Conservation (phyloP, 2,888 invertebrate genomes). For the Oligia fasciuncula region DNA sequence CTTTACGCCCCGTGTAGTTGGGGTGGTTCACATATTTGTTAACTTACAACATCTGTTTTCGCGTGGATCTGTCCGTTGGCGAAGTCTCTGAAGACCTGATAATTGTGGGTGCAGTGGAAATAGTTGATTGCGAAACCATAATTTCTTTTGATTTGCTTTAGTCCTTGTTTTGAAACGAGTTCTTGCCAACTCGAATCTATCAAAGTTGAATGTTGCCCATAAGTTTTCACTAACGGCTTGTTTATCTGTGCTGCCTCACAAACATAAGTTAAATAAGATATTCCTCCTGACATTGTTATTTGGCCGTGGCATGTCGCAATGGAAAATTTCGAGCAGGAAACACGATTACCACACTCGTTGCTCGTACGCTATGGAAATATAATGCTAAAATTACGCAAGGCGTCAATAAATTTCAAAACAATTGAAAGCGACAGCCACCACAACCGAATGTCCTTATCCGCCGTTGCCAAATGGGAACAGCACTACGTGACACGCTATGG, state of each 20-base stretch:
- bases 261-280: background rate
- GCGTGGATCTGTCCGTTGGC: background rate
- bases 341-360: slow-evolving; percentile 40
- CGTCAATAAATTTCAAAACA: slow-evolving; percentile 68
- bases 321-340: slow-evolving; percentile 47
- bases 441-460: slow-evolving; percentile 67
- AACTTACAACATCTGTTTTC: background rate
- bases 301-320: slow-evolving; percentile 17
- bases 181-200: background rate
- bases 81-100: slow-evolving; percentile 15
- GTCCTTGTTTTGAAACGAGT: background rate
- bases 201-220: background rate
- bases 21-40: too few relatives aligned
- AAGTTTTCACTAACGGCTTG: too few relatives aligned
- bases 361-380: slow-evolving; percentile 57
- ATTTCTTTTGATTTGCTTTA: background rate
- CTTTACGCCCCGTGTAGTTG: too few relatives aligned
- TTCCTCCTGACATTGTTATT: slow-evolving; percentile 8
- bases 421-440: slow-evolving; percentile 66
- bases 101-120: slow-evolving; percentile 9
- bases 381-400: slow-evolving; percentile 56
- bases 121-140: background rate
- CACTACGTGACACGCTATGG: slow-evolving; percentile 59
- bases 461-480: slow-evolving; percentile 68
- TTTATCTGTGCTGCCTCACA: background rate